Evolutionary conservation across 2,888 invertebrate species (phyloP).

Genomic region (Phoenoteleia sp.): DNA sequence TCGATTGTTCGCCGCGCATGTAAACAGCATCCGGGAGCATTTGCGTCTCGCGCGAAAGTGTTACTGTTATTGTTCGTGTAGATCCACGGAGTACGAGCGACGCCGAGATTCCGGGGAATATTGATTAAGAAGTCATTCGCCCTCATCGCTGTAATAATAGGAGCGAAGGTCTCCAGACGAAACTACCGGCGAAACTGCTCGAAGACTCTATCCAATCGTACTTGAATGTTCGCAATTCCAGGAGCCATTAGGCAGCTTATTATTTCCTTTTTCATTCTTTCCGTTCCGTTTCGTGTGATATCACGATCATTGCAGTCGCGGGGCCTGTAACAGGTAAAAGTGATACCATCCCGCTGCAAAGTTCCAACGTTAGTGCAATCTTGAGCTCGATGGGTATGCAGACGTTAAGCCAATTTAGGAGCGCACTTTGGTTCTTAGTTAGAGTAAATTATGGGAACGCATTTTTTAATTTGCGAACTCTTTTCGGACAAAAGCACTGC

Average conservation of each 20-base stretch:
- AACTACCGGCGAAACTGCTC: constrained; percentile 77
- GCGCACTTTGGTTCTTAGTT: not conserved
- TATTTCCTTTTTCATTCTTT: constrained; percentile 81
- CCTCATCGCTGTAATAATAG: constrained; percentile 73
- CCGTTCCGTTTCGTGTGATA: constrained; percentile 74
- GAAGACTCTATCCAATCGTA: constrained; percentile 82
- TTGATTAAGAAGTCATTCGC: constrained; percentile 82
- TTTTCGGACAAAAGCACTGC: no score
- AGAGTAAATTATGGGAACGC: not conserved
- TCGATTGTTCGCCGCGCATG: constrained; percentile 12
- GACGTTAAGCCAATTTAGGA: no score
- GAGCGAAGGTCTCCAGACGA: constrained; percentile 54
- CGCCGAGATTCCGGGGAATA: constrained; percentile 75
- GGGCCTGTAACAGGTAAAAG: constrained; percentile 71
- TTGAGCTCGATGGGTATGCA: no score
- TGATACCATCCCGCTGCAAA: no score
- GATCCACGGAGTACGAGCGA: constrained; percentile 23
- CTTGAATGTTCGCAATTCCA: constrained; percentile 82
- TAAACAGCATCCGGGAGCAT: constrained; percentile 31
- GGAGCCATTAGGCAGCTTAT: constrained; percentile 82
- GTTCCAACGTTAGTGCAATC: no score
- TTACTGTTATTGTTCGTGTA: constrained; percentile 68
- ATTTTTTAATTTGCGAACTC: not conserved
- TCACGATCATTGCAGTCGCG: constrained; percentile 74
- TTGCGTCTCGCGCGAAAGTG: constrained; percentile 44